Base-by-base conservation (phyloP, 2,888 invertebrate species). In the Apamea crenata region DNA sequence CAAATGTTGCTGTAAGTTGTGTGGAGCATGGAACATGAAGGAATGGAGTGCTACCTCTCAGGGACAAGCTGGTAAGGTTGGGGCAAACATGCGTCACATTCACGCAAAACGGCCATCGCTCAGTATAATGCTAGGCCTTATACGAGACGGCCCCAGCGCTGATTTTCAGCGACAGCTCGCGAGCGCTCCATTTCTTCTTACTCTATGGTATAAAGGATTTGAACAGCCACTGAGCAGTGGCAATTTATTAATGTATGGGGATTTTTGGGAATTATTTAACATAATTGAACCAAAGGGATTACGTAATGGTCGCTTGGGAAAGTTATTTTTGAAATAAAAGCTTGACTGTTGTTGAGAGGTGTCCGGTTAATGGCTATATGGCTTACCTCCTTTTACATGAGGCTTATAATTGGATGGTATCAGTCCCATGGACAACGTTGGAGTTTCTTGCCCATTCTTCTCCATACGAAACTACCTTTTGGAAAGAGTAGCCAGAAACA, bases 181-280 rank as follows among this genome's bases (percentile, higher is more conserved):
- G n/a, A n/a, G n/a, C 3, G 5, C 65, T 81, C 56, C 66, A 67
- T 71, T 76, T 47, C 1, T 47, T 53, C 7, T 12, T 71, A 81
- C 67, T 76, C 76, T 44, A 1, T 67, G 76, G 4, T 25, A 5
- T 8, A 44, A 71, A 59, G 8, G 53, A 25, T 67, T 61, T n/a
- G 21, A n/a, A 12, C 18, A 44, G 53, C 53, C 61, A 47, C 14
- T 76, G 71, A 76, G 36, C 53, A 29, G 82, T 67, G 25, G 59
- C 16, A 53, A 76, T 80, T 80, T 80, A 80, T 47, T 25, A 18
- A 25, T 66, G 25, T 61, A 29, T 29, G 12, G 44, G 61, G 36
- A 59, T 61, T 81, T 67, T 67, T 10, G 61, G 53, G 18, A 61
- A 81, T 47, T 67, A 6, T 47, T 81, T 36, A 44, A 14, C 40